phyloP scores from a whole-genome alignment of 2,888 invertebrate genomes.

The Heteropelma amictum region DNA sequence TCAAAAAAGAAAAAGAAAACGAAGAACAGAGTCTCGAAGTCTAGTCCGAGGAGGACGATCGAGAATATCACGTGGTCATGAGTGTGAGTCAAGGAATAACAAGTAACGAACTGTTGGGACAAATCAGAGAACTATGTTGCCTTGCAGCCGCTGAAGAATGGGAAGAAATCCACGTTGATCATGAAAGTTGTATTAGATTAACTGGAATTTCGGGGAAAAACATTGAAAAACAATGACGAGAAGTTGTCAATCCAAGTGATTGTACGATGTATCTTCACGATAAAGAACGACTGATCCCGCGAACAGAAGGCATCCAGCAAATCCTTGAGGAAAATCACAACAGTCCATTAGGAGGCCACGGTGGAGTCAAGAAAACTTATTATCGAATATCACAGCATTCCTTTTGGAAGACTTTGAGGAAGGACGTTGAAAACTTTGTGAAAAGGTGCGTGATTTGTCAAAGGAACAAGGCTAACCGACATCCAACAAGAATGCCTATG shows the following conservation, averaged over 20 bases:
- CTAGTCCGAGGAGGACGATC: constrained; percentile 24
- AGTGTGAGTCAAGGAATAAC: constrained; percentile 11
- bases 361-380: constrained; percentile 64
- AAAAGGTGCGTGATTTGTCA: constrained; percentile 62
- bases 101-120: background rate
- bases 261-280: background rate
- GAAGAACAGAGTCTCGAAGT: constrained; percentile 3
- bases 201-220: constrained; percentile 3
- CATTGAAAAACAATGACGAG: constrained; percentile 6
- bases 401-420: constrained; percentile 61
- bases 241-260: background rate
- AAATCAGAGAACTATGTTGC: background rate
- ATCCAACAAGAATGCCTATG: constrained; percentile 49
- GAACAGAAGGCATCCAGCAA: background rate
- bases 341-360: constrained; percentile 61
- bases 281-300: background rate
- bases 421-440: constrained; percentile 59
- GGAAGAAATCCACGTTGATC: constrained; percentile 29
- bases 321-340: constrained; percentile 59
- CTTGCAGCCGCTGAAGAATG: constrained; percentile 24
- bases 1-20: background rate
- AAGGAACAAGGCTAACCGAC: constrained; percentile 59
- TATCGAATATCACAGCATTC: constrained; percentile 55
- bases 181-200: constrained; percentile 17
- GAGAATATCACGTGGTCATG: constrained; percentile 23